Evolutionary conservation across 2,888 invertebrate species (phyloP).

Genomic region (Dicycla oo): DNA sequence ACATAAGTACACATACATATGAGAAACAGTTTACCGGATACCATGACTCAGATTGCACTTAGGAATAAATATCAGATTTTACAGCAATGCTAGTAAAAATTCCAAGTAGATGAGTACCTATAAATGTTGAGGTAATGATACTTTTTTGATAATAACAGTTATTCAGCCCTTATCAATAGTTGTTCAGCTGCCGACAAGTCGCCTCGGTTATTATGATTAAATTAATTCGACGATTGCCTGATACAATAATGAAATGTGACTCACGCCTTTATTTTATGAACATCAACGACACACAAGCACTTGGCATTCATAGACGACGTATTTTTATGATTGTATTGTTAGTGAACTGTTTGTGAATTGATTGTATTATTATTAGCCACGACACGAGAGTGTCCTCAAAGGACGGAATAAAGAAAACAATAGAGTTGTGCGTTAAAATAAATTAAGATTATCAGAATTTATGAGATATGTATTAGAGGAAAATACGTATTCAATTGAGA

Average conservation of each 20-base stretch:
- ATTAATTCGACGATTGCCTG: conserved; percentile 77
- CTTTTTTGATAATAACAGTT: conserved; percentile 74
- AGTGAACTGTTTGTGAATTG: conserved; percentile 44
- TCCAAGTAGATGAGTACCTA: conserved; percentile 54
- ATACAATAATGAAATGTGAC: conserved; percentile 74
- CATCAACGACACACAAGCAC: conserved; percentile 57
- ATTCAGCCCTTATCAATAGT: conserved; percentile 82
- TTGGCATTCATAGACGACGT: conserved; percentile 58
- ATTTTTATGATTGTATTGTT: conserved; percentile 63
- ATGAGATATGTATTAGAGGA: background rate
- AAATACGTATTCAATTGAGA: conserved; percentile 42
- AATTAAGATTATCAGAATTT: background rate
- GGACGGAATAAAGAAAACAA: conserved; percentile 14
- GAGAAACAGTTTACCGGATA: conserved; percentile 71
- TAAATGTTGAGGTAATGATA: conserved; percentile 55
- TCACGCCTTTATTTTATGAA: conserved; percentile 55
- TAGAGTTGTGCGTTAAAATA: background rate
- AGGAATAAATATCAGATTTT: conserved; percentile 2
- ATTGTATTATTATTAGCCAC: conserved; percentile 42
- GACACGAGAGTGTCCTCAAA: conserved; percentile 19
- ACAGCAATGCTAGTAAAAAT: conserved; percentile 70
- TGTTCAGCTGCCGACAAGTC: conserved; percentile 80
- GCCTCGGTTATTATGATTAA: conserved; percentile 73
- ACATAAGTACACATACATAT: background rate
- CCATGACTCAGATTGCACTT: conserved; percentile 62